Evolutionary conservation across 2,797 vertebrate species (phyloP).

Genomic region (Malacoraja senta): DNA sequence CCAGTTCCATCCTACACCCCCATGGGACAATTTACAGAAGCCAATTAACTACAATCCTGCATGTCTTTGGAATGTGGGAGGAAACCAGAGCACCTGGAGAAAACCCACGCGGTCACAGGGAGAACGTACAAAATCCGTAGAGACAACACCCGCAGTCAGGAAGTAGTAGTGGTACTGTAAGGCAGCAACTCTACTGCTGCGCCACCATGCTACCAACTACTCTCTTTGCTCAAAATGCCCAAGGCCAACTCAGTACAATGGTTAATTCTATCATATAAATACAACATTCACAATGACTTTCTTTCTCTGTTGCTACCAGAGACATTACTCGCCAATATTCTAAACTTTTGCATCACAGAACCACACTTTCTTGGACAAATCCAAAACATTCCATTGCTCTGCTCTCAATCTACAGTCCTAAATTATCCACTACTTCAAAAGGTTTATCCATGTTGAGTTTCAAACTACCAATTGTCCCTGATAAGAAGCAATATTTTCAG

Average conservation of each 20-base stretch:
- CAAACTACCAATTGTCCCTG: not conserved
- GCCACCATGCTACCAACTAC: no score
- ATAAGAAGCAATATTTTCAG: not conserved
- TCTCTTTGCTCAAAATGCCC: no score
- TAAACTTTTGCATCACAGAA: not conserved
- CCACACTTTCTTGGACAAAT: not conserved
- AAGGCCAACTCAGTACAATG: not conserved
- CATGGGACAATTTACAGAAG: no score
- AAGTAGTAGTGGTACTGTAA: no score
- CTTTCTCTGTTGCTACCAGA: not conserved
- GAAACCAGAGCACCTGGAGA: no score
- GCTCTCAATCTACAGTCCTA: not conserved
- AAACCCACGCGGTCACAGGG: no score
- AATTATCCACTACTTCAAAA: not conserved
- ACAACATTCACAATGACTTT: not conserved
- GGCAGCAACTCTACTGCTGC: no score
- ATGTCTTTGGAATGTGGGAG: no score
- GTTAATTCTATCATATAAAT: not conserved
- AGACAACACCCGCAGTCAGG: no score
- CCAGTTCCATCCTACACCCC: no score
- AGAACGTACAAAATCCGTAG: no score
- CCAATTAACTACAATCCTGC: no score
- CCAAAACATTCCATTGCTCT: not conserved
- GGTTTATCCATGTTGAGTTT: not conserved
- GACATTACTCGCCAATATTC: not conserved